Evolutionary conservation across 2,888 invertebrate species (phyloP), one percentile per base, ranked within the genome.

Genomic region (Caenorhabditis drosophilae): DNA sequence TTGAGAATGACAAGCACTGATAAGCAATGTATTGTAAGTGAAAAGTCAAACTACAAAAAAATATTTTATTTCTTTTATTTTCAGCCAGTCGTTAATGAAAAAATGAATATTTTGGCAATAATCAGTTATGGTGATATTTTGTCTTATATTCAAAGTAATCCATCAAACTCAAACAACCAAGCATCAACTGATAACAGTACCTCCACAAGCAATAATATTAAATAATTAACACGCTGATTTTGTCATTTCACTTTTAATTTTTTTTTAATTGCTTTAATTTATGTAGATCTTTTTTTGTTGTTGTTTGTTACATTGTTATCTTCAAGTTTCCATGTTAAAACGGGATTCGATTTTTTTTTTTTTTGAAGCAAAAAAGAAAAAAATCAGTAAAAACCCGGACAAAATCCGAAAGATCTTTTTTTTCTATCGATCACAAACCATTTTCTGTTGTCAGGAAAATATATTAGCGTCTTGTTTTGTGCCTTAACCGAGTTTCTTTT

Each of bases 41-140:
- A 48, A 34, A 11, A 26, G 35, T 15, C 1, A 18, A 34, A 3
- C 7, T n/a, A 12, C 20, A n/a, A 9, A 48, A 38, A n/a, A 25
- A 2, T n/a, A 1, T 6, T 4, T n/a, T 4, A 20, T 6, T 9
- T 15, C 4, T 4, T 4, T n/a, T 31, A 15, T 1, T 69, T 72
- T 25, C 50, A 72, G 72, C 62, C 63, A 34, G 63, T 76, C 16
- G 57, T 74, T 36, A 71, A 78, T 48, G 68, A 67, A 12, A 71
- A 71, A 26, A 57, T 64, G 26, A 54, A 62, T 15, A 70, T 78
- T n/a, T 44, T 72, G 3, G 80, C 71, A 2, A 73, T 80, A 20
- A 68, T 80, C n/a, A 75, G 76, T 12, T 76, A 74, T 42, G 64
- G 75, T n/a, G 80, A 80, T 50, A 73, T 80, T 34, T 71, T 80